These are phyloP conservation scores for Nothobranchius furzeri DNA, from an alignment of 2,113 vertebrate genomes.

Conservation along the genomic window DNA sequence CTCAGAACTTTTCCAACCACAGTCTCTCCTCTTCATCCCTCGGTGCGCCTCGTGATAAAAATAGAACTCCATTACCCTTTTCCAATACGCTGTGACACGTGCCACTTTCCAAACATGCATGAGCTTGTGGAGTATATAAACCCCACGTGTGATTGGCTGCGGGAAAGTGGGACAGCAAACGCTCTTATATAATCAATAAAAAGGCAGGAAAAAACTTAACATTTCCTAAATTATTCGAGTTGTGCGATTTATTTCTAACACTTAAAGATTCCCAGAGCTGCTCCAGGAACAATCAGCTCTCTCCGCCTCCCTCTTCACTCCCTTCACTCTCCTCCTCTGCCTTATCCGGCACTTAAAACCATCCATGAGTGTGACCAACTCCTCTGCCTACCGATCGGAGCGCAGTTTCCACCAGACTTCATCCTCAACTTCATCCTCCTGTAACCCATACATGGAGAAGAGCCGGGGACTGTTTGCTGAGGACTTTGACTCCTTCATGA, in stretches of 20 bases:
- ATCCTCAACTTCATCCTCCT: conserved; percentile 76
- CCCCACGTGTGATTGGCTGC: conserved; percentile 19
- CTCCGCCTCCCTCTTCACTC: conserved; percentile 45
- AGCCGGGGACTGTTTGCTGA: conserved; percentile 84
- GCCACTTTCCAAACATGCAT: conserved; percentile 37
- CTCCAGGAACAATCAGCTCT: conserved; percentile 21
- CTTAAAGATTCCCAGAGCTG: conserved; percentile 24
- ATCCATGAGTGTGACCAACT: conserved; percentile 83
- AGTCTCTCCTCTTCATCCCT: conserved; percentile 57
- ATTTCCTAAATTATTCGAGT: background rate
- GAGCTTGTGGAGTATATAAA: conserved; percentile 58
- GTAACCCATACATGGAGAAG: conserved; percentile 90
- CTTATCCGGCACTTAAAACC: conserved; percentile 42
- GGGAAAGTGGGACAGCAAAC: conserved; percentile 20
- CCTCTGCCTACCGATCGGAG: conserved; percentile 86
- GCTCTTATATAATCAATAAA: conserved; percentile 19
- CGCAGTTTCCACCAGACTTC: conserved; percentile 83
- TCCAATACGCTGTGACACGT: conserved; percentile 61
- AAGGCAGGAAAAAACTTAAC: background rate
- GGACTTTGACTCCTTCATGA: conserved; percentile 90
- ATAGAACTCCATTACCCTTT: conserved; percentile 76
- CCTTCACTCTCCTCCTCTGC: conserved; percentile 50
- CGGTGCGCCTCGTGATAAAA: conserved; percentile 72
- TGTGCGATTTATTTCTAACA: background rate
- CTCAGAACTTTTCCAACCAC: conserved; percentile 77